Evolutionary conservation across 2,888 invertebrate species (phyloP).

Genomic region (Resseliella maxima): DNA sequence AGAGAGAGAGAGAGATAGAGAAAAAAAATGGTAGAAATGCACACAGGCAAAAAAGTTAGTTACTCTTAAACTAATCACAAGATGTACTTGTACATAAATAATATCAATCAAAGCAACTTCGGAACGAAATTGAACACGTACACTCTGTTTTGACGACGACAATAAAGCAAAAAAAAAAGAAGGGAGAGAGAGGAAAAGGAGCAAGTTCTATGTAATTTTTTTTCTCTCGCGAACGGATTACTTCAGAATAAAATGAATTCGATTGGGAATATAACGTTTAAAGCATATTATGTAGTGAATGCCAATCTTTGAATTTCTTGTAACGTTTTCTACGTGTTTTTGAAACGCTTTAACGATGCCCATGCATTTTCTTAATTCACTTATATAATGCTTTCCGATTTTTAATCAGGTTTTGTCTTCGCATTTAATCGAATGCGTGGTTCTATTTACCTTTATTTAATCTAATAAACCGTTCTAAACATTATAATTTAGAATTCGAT

Average conservation of each 20-base stretch:
- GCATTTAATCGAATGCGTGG: constrained; percentile 53
- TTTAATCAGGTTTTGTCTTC: constrained; percentile 51
- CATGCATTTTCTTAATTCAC: background rate
- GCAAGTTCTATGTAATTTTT: background rate
- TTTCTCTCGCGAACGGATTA: constrained; percentile 8
- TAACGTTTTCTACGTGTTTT: constrained; percentile 5
- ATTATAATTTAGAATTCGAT: constrained; percentile 49
- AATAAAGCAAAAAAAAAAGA: background rate
- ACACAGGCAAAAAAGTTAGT: background rate
- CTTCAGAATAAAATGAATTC: constrained; percentile 37
- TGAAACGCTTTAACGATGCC: constrained; percentile 41
- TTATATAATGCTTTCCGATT: background rate
- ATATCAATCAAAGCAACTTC: constrained; percentile 39
- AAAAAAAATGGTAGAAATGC: background rate
- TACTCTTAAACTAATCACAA: constrained; percentile 29
- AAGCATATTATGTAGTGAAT: constrained; percentile 22
- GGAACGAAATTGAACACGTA: constrained; percentile 37
- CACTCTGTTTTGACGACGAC: constrained; percentile 18
- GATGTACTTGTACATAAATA: constrained; percentile 43
- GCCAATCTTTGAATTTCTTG: constrained; percentile 22
- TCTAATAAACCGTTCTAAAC: constrained; percentile 45
- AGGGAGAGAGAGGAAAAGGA: background rate
- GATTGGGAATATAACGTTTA: constrained; percentile 34
- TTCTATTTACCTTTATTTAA: constrained; percentile 39
- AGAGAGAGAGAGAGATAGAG: background rate